Percentiles rank a stretch among this genome's conserved stretches.
phyloP scores from a whole-genome alignment of 2,113 vertebrate genomes.

The Saccopteryx leptura region DNA sequence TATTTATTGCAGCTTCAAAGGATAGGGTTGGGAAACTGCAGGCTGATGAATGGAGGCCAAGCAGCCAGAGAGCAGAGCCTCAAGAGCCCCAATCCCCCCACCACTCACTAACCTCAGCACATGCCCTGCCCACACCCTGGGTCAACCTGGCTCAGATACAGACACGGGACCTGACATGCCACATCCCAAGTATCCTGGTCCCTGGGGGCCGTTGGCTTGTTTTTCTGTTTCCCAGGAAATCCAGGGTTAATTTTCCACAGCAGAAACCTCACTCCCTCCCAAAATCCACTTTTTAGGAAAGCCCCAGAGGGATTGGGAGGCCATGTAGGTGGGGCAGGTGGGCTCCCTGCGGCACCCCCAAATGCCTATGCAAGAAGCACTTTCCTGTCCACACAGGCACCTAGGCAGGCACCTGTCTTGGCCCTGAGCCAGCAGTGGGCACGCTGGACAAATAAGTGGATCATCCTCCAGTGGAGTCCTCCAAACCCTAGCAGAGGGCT shows the following conservation, averaged over 20 bases:
- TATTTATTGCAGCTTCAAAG: conserved; percentile 80
- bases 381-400: not conserved
- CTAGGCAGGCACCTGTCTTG: not conserved
- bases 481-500: not conserved
- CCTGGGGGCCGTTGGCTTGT: not conserved
- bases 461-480: rapidly evolving
- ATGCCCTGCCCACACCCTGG: not conserved
- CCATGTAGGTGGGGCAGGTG: too few species aligned
- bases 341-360: not conserved
- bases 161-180: not conserved
- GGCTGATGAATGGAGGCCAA: conserved; percentile 64
- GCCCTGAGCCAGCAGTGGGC: not conserved
- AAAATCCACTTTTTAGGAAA: not conserved
- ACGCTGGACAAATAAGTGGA: not conserved
- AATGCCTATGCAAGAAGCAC: not conserved
- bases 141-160: not conserved
- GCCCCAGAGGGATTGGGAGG: not conserved
- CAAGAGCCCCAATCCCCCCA: rapidly evolving
- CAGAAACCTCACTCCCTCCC: not conserved
- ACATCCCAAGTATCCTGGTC: not conserved
- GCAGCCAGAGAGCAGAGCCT: not conserved
- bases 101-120: not conserved
- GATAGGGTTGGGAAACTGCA: not conserved
- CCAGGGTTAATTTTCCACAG: not conserved
- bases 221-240: not conserved